Base-by-base conservation (phyloP, 2,113 vertebrate species). In the Poeciliopsis occidentalis region DNA sequence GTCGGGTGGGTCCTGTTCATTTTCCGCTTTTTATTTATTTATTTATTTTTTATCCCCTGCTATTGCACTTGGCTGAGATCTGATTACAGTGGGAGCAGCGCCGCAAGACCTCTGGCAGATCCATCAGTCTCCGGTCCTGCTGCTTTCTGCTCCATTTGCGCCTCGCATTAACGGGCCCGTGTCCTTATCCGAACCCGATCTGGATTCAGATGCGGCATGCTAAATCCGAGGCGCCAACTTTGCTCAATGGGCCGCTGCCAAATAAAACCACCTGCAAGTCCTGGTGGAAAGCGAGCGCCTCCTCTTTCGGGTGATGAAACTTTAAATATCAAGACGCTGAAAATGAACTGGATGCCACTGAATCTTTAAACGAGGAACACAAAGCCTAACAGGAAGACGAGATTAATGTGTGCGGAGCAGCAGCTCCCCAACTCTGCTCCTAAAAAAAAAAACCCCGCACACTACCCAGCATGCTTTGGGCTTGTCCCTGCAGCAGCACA, bases 111-210 rank as follows among this genome's bases (percentile, higher is more conserved):
- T 57, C 60, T 71, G 67, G 34, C 54, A 66, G 68, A 66, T 31
- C 34, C 41, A 69, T 69, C 54, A 26, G 44, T 69, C 74, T 80
- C 27, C 47, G n/a, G 63, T 73, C 51, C 64, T 60, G 30, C 11
- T 57, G 44, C 65, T 63, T 73, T 39, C 71, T 73, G 64, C 41
- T 67, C 57, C 71, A 73, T 73, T 80, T 64, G 31, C 41, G 12
- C 70, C 64, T 39, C n/a, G 26, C 37, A 54, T 64, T 64, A 64
- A 63, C 32, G n/a, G 0, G 0, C 22, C 10, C 30, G 13, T 57
- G 19, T 64, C 41, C 71, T 17, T 24, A 54, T 39, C 32, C 22
- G 22, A 37, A 29, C 57, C 12, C 26, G 12, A 61, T 10, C 60
- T 32, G 37, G 29, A 60, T 5, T 32, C 39, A 47, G 64, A 66